phyloP scores from a whole-genome alignment of 2,888 invertebrate genomes.

The Pseudococcus viburni region DNA sequence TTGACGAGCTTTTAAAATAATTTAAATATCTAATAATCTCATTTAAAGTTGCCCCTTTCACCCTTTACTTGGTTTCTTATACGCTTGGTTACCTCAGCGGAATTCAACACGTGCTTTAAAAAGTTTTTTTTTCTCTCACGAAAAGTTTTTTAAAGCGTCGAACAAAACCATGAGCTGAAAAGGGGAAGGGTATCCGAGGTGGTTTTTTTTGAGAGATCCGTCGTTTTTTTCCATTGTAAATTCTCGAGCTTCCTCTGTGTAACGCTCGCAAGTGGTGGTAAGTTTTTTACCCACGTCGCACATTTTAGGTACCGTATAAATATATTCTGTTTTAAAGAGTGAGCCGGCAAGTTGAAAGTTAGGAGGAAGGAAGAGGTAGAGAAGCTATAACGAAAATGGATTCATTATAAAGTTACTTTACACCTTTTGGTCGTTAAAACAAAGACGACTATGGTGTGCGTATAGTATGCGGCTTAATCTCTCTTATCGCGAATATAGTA shows the following conservation, averaged over 20 bases:
- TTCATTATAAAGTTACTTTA: constrained; percentile 57
- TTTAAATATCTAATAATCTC: constrained; percentile 52
- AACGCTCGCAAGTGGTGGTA: not conserved
- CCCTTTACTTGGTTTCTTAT: not conserved
- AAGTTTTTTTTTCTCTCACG: constrained; percentile 24
- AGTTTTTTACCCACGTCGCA: not conserved
- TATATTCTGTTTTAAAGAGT: constrained; percentile 9
- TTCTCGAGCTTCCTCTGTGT: not conserved
- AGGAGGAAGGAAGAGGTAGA: not conserved
- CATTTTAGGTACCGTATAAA: not conserved
- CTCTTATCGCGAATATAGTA: not conserved
- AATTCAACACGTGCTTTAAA: constrained; percentile 51
- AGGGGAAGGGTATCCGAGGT: not conserved
- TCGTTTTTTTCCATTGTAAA: constrained; percentile 4
- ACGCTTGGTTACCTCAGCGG: not conserved
- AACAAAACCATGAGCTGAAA: not conserved
- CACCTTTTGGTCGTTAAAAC: constrained; percentile 54
- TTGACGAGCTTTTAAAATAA: constrained; percentile 41
- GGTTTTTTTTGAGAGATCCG: not conserved
- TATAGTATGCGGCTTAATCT: constrained; percentile 28
- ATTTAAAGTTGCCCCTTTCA: not conserved
- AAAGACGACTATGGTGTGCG: not conserved
- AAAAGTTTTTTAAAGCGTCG: constrained; percentile 8
- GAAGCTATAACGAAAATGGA: constrained; percentile 39
- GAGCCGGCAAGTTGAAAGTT: constrained; percentile 22